Evolutionary conservation across 2,797 vertebrate genomes (phyloP).

Genomic region (Poecilia picta): DNA sequence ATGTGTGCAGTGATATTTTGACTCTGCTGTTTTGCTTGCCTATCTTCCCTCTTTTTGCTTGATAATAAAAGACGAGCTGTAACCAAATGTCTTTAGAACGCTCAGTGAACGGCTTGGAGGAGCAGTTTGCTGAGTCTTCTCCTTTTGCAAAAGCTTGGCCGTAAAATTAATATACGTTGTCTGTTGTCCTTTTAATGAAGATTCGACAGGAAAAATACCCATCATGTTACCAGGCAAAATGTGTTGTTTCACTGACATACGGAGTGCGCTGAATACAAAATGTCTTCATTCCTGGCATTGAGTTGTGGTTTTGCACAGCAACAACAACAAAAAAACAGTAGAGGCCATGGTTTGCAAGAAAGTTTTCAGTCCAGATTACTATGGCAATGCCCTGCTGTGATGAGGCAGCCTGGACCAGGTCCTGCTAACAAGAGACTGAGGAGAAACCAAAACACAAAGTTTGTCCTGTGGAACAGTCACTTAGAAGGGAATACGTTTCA

Average conservation of each 20-base stretch:
- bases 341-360: not conserved
- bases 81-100: too few relatives aligned
- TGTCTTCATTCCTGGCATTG: not conserved
- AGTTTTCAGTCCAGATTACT: not conserved
- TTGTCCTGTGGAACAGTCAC: not conserved
- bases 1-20: too few relatives aligned
- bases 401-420: constrained; percentile 6
- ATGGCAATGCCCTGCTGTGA: not conserved
- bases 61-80: too few relatives aligned
- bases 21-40: too few relatives aligned
- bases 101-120: too few relatives aligned
- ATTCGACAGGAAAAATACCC: too few relatives aligned
- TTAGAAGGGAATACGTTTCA: not conserved
- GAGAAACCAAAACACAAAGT: not conserved
- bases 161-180: too few relatives aligned
- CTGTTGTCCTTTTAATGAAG: too few relatives aligned
- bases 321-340: not conserved
- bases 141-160: too few relatives aligned
- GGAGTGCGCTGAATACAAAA: not conserved
- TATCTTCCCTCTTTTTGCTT: too few relatives aligned
- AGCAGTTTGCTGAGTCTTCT: too few relatives aligned
- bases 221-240: not conserved
- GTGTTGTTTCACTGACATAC: not conserved
- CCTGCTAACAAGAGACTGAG: not conserved
- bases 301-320: not conserved